These are phyloP conservation scores for Oxygymnocypris stewartii DNA, from an alignment of 2,113 vertebrate species.

Conservation along the genomic window DNA sequence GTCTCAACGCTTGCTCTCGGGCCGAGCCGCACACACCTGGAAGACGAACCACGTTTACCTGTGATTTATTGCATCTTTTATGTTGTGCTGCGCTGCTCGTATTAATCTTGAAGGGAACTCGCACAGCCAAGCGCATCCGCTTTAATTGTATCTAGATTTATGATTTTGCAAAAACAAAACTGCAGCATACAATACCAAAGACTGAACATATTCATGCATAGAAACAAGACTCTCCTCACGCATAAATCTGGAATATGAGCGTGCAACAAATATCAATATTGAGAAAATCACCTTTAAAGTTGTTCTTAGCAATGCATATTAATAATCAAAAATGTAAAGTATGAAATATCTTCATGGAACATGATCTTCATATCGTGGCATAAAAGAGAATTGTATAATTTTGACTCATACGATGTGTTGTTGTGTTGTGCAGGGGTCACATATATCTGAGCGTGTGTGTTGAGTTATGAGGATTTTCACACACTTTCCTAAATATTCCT, in stretches of 20 bases:
- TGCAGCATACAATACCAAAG: constrained; percentile 39
- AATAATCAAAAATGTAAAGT: no score
- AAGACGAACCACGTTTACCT: constrained; percentile 20
- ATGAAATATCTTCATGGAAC: no score
- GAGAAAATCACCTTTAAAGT: no score
- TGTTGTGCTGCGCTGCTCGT: not conserved
- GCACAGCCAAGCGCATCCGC: constrained; percentile 42
- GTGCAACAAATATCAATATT: no score
- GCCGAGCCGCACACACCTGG: not conserved
- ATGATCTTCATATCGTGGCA: no score
- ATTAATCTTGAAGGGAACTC: constrained; percentile 45
- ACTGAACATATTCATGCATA: constrained; percentile 44
- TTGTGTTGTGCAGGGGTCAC: no score
- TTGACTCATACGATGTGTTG: no score
- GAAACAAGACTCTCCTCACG: constrained; percentile 39
- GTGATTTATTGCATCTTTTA: constrained; percentile 39
- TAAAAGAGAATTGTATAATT: no score
- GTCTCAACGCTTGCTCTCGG: not conserved
- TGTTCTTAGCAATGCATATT: no score
- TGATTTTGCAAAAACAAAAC: constrained; percentile 30
- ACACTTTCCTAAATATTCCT: no score
- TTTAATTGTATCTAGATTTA: constrained; percentile 48
- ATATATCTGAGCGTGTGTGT: no score
- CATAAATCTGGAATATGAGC: constrained; percentile 1
- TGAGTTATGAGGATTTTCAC: no score